Base-by-base conservation (phyloP, 2,797 vertebrate genomes). In the Halcyon chelicuti region DNA sequence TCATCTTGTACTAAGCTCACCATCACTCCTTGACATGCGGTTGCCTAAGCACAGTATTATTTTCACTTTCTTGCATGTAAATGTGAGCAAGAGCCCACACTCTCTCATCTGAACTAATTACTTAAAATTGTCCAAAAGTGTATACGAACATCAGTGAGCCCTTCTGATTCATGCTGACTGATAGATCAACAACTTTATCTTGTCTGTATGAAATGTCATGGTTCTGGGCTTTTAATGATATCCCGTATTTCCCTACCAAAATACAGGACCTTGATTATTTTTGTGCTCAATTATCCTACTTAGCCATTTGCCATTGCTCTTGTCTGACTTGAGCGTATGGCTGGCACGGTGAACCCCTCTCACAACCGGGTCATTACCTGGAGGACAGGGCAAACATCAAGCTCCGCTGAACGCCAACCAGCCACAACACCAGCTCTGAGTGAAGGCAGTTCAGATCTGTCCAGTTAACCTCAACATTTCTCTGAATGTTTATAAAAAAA, bases 251-350 rank as follows among this genome's bases (percentile, higher is more conserved):
- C 78, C 49, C 40, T 54, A 21, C 14, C 2, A 14, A 86, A 71
- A 79, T 44, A 33, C 3, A 22, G 5, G 42, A 19, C 60, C 54
- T 77, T 60, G 47, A 79, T 58, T 75, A 63, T 63, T 82, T 67
- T 40, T 71, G 58, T 55, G 74, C 42, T 70, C n/a, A 65, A 71
- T 71, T 19, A 63, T 39, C 44, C 39, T 49, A n/a, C 28, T 63
- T 39, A n/a, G 35, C 73, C 68, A 23, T 76, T 67, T 79, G 22
- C 61, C 72, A 51, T 20, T 0, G 0, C 14, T 57, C 63, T 57
- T 20, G 23, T 17, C 63, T n/a, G 76, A 42, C 66, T 22, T 0
- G 3, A 52, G 17, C 0, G 1, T 4, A 14, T 0, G 0, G 33
- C 44, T 62, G 47, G 58, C 22, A 12, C 3, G 33, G 29, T 20